A percentile compares a stretch with the other conserved stretches of the same genome.
These are phyloP conservation scores for Pyrrhosoma nymphula DNA, from an alignment of 2,888 invertebrate species.

Conservation along the genomic window DNA sequence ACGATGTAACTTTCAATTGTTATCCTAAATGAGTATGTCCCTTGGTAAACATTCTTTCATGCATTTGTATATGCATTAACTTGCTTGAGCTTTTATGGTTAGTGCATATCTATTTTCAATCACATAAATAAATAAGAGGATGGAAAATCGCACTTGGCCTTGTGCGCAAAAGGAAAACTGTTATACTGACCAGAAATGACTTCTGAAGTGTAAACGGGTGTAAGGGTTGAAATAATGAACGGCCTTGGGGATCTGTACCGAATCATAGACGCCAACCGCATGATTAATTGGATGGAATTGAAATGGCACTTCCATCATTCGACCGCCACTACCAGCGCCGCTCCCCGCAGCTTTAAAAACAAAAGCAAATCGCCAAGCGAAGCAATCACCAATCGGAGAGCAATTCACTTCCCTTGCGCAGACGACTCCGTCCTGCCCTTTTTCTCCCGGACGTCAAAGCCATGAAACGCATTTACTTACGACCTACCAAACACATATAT, in stretches of 20 bases:
- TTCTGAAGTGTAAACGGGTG: background rate
- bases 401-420: background rate
- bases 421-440: background rate
- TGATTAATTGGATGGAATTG: constrained; percentile 21
- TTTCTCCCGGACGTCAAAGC: background rate
- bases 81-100: too few relatives aligned
- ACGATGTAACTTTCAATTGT: too few relatives aligned
- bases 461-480: background rate
- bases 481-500: background rate
- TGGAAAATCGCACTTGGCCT: background rate
- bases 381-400: background rate
- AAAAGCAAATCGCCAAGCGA: background rate
- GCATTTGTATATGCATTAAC: too few relatives aligned
- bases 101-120: too few relatives aligned
- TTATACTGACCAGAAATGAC: background rate
- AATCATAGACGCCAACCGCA: background rate
- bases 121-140: too few relatives aligned
- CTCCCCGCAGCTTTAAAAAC: background rate
- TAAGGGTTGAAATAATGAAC: background rate
- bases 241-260: background rate
- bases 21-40: too few relatives aligned
- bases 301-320: background rate
- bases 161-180: background rate
- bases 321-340: background rate
- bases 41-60: too few relatives aligned